Evolutionary conservation across 2,888 invertebrate genomes (phyloP), one percentile per base, ranked within the genome.

Genomic region (Hesperia comma): DNA sequence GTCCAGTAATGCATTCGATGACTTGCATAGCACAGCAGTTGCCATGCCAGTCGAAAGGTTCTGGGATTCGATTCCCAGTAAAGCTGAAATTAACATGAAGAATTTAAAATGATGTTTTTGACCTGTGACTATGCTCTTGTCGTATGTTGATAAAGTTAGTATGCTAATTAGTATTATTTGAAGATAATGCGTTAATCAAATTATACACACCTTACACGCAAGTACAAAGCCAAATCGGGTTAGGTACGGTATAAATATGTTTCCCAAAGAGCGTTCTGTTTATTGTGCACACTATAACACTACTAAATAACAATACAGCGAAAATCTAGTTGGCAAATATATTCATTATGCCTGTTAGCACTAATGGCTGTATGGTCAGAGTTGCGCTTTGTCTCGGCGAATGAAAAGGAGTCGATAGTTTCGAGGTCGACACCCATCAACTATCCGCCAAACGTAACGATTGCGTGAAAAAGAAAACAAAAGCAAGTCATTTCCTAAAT

Each of bases 321-420:
- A 19, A 49, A 49, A 49, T 49, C 49, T 19, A 19, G 49, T 32
- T 40, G 33, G 12, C 41, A 26, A 54, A 66, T 66, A 66, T 60
- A 66, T 66, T 66, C 33, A 66, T 66, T 54, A 66, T 54, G 43
- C 21, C 60, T 37, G 54, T 66, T 54, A 41, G 53, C 57, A 32
- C 49, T 64, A 64, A 58, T 64, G 58, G 64, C 32, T 60, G 43
- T 60, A 60, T 60, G 54, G 60, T 15, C 41, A 53, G 54, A 43
- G 60, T 60, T 60, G 54, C 53, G 58, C 60, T 66, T 66, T 66
- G 66, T 66, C 19, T 66, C 10, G 53, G 7, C 57, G 33, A 66
- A 66, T 54, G 66, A 43, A 66, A 64, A 60, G 66, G 60, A 58
- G 66, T 66, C 66, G 51, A 66, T 66, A 66, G 60, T 61, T 61